Evolutionary conservation across 2,888 invertebrate species (phyloP), one percentile per base, ranked within the genome.

Genomic region (Sturmia bella): DNA sequence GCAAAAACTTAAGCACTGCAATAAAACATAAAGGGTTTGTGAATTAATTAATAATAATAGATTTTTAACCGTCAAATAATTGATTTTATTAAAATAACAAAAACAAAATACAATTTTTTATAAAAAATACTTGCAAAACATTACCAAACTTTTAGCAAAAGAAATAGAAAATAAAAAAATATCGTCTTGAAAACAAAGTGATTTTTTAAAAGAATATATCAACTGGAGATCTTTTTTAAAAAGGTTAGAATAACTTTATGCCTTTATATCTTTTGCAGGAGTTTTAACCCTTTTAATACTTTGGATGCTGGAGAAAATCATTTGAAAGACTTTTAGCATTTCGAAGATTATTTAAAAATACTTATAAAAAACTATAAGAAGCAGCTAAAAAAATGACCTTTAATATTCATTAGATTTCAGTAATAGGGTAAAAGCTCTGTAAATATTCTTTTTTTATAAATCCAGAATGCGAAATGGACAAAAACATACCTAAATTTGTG

Each of bases 21-120:
- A 77, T 83, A 77, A 13, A 66, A 57, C 32, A 54, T 73, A 78
- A 73, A 80, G 78, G 84, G 78, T 83, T 84, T 83, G 83, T 83
- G 74, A 84, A 66, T 76, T 77, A 32, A 32, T 32, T 61, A 68
- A 73, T 73, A 56, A 74, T 61, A 57, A 73, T 57, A 61, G 41
- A 37, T 52, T 59, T 50, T 37, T 61, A 68, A 37, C 45, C 54
- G 37, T 59, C 63, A 45, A 70, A 68, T 64, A 70, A 59, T 39
- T 37, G 43, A 64, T 68, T 73, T 74, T 68, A 27, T 69, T 56
- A 39, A 32, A 15, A 52, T 19, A 54, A 32, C 70, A 69, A 64
- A 70, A 57, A 13, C 27, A 41, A 70, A n/a, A n/a, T n/a, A n/a
- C 21, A 50, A 48, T 39, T 72, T 32, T 83, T 54, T 61, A 75